Evolutionary conservation across 2,797 vertebrate species (phyloP).

Genomic region (Pseudochirops corinnae): DNA sequence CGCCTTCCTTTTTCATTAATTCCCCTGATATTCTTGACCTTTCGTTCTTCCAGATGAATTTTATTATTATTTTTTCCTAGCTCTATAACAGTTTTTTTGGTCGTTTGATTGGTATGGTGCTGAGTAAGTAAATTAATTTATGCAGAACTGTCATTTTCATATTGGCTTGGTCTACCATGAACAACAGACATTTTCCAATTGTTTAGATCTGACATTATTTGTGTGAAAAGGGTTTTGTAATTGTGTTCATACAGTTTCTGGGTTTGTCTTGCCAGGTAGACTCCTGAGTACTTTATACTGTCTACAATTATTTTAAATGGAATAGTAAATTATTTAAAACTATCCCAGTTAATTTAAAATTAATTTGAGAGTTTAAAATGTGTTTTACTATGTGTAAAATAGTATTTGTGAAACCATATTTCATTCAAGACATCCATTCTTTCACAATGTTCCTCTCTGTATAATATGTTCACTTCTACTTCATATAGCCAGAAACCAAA

Average conservation of each 20-base stretch:
- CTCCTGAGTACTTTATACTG: not conserved
- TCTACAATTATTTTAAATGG: conserved; percentile 13
- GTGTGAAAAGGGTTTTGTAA: not conserved
- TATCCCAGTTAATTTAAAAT: not conserved
- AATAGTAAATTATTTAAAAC: not conserved
- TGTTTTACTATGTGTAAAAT: not conserved
- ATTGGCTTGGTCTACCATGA: not conserved
- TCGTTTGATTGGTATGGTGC: not conserved
- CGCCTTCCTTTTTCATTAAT: not conserved
- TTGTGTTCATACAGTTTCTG: not conserved
- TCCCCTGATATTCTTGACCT: not conserved
- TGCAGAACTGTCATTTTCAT: not conserved
- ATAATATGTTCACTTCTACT: conserved; percentile 1
- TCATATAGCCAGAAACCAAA: conserved; percentile 7
- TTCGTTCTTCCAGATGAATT: not conserved
- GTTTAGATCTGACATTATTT: not conserved
- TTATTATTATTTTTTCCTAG: not conserved
- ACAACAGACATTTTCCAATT: not conserved
- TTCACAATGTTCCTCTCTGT: not conserved
- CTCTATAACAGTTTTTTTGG: not conserved
- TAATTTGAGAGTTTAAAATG: conserved; percentile 2
- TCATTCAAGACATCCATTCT: not conserved
- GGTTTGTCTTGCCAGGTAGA: not conserved
- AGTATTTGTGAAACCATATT: conserved; percentile 6
- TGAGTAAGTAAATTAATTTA: not conserved